Evolutionary conservation across 30 jellyfish, hydroid and myxozoan species (phyloP).

Genomic region (Hydractinia echinata): DNA sequence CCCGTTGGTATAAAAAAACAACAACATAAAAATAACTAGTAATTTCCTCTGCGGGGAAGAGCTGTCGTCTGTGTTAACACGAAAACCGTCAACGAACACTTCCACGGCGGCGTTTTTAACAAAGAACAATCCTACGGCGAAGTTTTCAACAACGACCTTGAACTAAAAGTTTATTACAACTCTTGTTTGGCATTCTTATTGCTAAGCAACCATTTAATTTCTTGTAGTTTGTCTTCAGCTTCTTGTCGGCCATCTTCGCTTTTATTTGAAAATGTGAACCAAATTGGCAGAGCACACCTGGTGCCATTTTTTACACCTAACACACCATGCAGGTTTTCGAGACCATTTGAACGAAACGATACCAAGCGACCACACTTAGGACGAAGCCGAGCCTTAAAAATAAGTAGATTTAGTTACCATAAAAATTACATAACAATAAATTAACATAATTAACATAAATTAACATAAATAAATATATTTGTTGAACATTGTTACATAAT

Average conservation of each 20-base stretch:
- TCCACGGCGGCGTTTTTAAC: too few relatives aligned
- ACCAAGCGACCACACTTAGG: conserved; percentile 98
- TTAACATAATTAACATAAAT: not conserved
- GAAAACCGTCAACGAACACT: too few relatives aligned
- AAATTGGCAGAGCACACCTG: conserved; percentile 91
- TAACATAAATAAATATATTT: not conserved
- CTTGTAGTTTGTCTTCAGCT: conserved; percentile 6
- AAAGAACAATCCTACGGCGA: too few relatives aligned
- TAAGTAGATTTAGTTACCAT: too few relatives aligned
- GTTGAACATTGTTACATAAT: too few relatives aligned
- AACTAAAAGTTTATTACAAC: not conserved
- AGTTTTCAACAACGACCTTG: too few relatives aligned
- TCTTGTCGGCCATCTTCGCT: conserved; percentile 61
- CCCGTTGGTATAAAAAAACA: too few relatives aligned
- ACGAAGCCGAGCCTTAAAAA: conserved; percentile 50
- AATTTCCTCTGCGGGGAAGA: too few relatives aligned
- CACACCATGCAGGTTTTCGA: conserved; percentile 84
- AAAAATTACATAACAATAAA: too few relatives aligned
- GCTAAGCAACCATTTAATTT: not conserved
- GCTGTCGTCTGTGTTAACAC: too few relatives aligned
- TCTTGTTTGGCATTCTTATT: not conserved
- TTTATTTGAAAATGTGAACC: conserved; percentile 82
- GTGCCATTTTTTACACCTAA: conserved; percentile 81
- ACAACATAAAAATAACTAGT: too few relatives aligned
- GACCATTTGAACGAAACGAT: conserved; percentile 64